Conservation (phyloP, 2,113 vertebrate genomes). For the Castor canadensis region DNA sequence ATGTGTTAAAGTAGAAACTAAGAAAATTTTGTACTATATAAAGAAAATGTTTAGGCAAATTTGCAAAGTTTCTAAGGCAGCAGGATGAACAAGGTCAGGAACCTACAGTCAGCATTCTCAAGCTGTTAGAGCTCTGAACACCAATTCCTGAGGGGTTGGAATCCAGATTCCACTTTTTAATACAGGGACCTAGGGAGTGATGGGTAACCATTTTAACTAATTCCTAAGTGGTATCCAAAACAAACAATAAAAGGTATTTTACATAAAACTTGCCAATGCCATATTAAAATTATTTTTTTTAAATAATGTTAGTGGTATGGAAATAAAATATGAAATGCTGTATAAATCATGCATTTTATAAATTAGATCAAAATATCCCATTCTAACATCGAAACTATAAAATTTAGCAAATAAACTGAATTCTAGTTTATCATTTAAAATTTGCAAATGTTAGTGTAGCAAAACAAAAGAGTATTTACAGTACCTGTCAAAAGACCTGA, state of each 20-base stretch:
- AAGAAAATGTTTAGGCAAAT: background rate
- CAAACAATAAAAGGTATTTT: background rate
- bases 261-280: background rate
- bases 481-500: constrained; percentile 97
- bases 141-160: background rate
- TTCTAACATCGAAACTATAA: background rate
- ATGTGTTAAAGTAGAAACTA: background rate
- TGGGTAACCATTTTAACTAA: background rate
- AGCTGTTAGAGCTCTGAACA: background rate
- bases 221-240: background rate
- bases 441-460: background rate
- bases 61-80: background rate
- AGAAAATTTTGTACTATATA: background rate
- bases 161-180: background rate
- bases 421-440: background rate
- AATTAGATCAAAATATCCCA: constrained; percentile 28
- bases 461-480: background rate
- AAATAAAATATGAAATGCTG: background rate
- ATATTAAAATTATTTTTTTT: background rate
- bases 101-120: background rate
- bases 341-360: background rate
- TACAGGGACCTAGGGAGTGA: background rate
- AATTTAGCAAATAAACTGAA: background rate
- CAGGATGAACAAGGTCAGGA: background rate
- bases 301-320: background rate